A percentile compares a stretch with the other conserved stretches of the same genome.
Evolutionary conservation across 2,113 vertebrate genomes (phyloP).

Genomic region (Callaeas wilsoni): DNA sequence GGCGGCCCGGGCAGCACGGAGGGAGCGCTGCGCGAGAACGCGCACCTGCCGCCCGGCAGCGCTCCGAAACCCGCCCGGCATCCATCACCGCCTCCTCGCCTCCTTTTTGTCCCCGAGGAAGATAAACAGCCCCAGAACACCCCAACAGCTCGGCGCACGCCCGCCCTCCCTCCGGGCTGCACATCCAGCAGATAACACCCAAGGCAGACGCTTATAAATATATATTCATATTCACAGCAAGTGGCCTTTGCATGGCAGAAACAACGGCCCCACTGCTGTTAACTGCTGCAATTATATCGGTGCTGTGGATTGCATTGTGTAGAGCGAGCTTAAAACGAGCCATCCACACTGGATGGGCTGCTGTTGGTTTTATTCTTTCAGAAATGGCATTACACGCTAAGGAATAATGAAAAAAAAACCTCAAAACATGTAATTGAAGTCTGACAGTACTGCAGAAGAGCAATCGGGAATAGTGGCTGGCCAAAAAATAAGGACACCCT

Average conservation of each 20-base stretch:
- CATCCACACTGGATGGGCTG: no score
- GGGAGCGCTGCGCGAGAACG: accelerated
- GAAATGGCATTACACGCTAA: background rate
- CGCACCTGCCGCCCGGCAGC: background rate
- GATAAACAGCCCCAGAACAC: background rate
- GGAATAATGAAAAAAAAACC: background rate
- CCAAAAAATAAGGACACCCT: background rate
- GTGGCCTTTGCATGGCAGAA: background rate
- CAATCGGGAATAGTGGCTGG: background rate
- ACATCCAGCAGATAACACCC: background rate
- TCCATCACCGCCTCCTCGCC: accelerated
- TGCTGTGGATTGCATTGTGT: accelerated
- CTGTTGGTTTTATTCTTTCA: background rate
- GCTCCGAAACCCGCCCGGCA: no score
- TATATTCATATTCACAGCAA: background rate
- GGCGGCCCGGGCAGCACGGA: background rate
- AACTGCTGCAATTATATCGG: background rate
- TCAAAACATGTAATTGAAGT: background rate
- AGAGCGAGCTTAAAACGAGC: background rate
- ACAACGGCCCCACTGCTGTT: background rate
- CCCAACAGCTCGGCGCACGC: accelerated
- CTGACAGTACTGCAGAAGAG: background rate
- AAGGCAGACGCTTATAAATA: background rate
- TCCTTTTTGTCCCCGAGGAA: background rate
- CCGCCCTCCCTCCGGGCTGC: background rate